A percentile compares a stretch with the other conserved stretches of the same genome.
Conservation (phyloP, 2,888 invertebrate genomes). For the Zaprionus bogoriensis region DNA sequence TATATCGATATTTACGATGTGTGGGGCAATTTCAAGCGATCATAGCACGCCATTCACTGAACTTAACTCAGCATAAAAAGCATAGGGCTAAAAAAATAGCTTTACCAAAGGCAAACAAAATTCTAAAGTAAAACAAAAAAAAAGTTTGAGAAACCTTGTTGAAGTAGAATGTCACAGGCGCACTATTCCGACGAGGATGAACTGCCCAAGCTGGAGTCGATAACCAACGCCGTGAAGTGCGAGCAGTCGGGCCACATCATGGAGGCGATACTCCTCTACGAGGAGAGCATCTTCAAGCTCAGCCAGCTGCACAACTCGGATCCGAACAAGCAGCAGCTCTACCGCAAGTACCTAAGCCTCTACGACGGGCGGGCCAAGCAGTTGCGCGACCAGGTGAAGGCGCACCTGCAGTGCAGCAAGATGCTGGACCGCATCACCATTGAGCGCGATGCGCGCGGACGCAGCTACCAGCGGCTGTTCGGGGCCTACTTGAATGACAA, state of each 20-base stretch:
- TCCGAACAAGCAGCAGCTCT: conserved; percentile 77
- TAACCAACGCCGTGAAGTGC: conserved; percentile 56
- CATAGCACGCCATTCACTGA: not conserved
- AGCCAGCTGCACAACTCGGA: conserved; percentile 83
- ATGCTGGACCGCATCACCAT: conserved; percentile 90
- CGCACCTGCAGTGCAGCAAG: conserved; percentile 87
- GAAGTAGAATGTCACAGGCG: conserved; percentile 34
- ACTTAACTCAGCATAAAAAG: too few species aligned
- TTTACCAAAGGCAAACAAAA: not conserved
- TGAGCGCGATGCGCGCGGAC: conserved; percentile 88
- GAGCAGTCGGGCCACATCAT: conserved; percentile 64
- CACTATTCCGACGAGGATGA: conserved; percentile 36
- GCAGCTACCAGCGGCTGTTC: conserved; percentile 90
- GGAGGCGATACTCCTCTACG: conserved; percentile 67
- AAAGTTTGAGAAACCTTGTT: not conserved
- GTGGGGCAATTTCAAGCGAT: too few species aligned
- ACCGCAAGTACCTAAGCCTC: conserved; percentile 85
- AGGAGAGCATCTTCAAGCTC: conserved; percentile 62
- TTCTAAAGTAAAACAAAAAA: not conserved
- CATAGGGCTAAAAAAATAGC: too few species aligned
- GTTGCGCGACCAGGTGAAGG: conserved; percentile 87
- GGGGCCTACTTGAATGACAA: conserved; percentile 90
- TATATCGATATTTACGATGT: too few species aligned
- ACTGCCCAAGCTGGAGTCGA: conserved; percentile 46
- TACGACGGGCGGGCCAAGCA: conserved; percentile 92